Base-by-base conservation (phyloP, 2,888 invertebrate species). In the Eupeodes latifasciatus region DNA sequence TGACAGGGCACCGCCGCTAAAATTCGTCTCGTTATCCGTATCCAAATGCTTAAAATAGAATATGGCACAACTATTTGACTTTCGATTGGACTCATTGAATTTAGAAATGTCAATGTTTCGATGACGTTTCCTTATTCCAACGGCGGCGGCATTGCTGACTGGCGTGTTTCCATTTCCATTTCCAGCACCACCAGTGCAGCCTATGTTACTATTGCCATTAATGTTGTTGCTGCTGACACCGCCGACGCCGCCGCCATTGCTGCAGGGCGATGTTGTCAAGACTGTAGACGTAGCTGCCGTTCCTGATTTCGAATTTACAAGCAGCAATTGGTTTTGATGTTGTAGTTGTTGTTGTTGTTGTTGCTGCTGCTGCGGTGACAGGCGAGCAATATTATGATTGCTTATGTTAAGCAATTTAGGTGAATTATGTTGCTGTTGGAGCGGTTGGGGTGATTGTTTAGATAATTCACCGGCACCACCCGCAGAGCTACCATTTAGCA, bases 1-100 rank as follows among this genome's bases (percentile, higher is more conserved):
- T 89, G 91, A 91, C 88, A 90, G 90, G 16, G 89, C 90, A 87
- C 91, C 92, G 76, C 91, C 92, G 79, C 91, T 91, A 92, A 95
- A 94, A 91, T 96, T 92, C 61, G 92, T 92, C 92, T 97, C 97
- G 12, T 97, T 97, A 93, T 98, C 98, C 14, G 97, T 98, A 92
- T 98, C 98, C 93, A 96, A 95, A 93, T 98, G 98, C 93, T 95
- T 96, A 93, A 97, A 97, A 94, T 98, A 97, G 93, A 96, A 97
- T 87, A 96, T 97, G 90, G 96, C 98, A 92, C 96, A 95, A 93
- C 97, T 97, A 93, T 96, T 97, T 19, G 97, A 96, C 93, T 96
- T 96, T 90, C 96, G 94, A 93, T 96, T 96, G 11, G 97, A 96
- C 90, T 96, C 95, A 92, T 95, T 96, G 92, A 95, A 95, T 92